Percentiles rank a stretch among this genome's conserved stretches.
phyloP scores from a whole-genome alignment of 2,888 invertebrate species.

The Anthrax anthrax region DNA sequence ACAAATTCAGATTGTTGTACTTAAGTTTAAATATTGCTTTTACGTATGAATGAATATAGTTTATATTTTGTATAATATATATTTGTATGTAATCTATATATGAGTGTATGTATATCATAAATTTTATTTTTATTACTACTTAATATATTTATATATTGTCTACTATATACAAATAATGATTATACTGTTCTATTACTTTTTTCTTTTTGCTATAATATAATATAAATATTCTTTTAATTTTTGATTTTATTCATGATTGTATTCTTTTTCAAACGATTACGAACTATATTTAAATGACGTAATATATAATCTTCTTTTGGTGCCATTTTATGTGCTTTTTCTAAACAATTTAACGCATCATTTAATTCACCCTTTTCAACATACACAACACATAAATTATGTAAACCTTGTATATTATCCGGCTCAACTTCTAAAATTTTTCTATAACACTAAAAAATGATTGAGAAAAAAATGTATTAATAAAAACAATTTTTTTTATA shows the following conservation, averaged over 20 bases:
- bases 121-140: too few relatives aligned
- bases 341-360: conserved; percentile 73
- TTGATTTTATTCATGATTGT: neutral
- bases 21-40: too few relatives aligned
- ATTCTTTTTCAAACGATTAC: conserved; percentile 25
- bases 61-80: too few relatives aligned
- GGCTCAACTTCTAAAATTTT: conserved; percentile 77
- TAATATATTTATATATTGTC: too few relatives aligned
- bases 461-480: neutral
- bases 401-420: conserved; percentile 82
- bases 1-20: too few relatives aligned
- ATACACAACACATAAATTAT: conserved; percentile 91
- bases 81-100: too few relatives aligned
- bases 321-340: conserved; percentile 64
- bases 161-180: too few relatives aligned
- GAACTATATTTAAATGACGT: conserved; percentile 77
- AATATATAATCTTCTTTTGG: conserved; percentile 85
- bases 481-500: neutral
- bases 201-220: too few relatives aligned
- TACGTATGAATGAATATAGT: too few relatives aligned
- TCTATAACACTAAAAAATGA: conserved; percentile 62
- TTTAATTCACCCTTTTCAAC: conserved; percentile 79
- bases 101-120: too few relatives aligned
- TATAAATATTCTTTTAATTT: too few relatives aligned
- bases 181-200: too few relatives aligned